Evolutionary conservation across 2,888 invertebrate genomes (phyloP).

Genomic region (Byasa hedistus): DNA sequence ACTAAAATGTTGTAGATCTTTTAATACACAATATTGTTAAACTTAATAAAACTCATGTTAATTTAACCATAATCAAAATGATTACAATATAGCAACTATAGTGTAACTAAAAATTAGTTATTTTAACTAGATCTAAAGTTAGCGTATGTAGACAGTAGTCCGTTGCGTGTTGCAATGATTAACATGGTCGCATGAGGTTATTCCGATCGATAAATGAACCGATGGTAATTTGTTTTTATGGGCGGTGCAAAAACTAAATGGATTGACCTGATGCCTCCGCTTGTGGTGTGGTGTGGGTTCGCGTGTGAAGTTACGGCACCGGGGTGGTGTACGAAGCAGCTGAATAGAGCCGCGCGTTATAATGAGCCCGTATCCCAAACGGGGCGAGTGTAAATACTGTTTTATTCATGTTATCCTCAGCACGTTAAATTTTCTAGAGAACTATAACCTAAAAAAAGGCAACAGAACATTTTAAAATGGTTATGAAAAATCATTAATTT

Average conservation of each 20-base stretch:
- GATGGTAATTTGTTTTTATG: constrained; percentile 73
- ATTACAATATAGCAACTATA: too few species aligned
- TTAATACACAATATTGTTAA: too few species aligned
- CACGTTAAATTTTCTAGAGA: background rate
- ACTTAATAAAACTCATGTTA: too few species aligned
- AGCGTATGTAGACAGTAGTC: constrained; percentile 8
- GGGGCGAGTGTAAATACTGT: background rate
- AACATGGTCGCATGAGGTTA: constrained; percentile 67
- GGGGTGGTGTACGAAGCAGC: constrained; percentile 32
- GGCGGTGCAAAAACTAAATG: constrained; percentile 75
- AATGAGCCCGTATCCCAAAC: constrained; percentile 3
- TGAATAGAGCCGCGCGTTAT: constrained; percentile 14
- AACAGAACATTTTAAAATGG: too few species aligned
- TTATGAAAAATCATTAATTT: too few species aligned
- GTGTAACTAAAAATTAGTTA: too few species aligned
- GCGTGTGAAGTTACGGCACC: constrained; percentile 56
- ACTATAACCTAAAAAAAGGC: background rate
- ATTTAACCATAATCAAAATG: too few species aligned
- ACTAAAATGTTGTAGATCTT: too few species aligned
- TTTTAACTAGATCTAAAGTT: background rate
- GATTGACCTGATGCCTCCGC: constrained; percentile 66
- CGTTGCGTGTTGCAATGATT: constrained; percentile 57
- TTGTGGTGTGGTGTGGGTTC: constrained; percentile 52
- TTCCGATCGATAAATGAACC: constrained; percentile 71
- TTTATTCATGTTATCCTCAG: background rate